Conservation (phyloP, 92 coral and sea anemone genomes). For the Palythoa heliodiscus region DNA sequence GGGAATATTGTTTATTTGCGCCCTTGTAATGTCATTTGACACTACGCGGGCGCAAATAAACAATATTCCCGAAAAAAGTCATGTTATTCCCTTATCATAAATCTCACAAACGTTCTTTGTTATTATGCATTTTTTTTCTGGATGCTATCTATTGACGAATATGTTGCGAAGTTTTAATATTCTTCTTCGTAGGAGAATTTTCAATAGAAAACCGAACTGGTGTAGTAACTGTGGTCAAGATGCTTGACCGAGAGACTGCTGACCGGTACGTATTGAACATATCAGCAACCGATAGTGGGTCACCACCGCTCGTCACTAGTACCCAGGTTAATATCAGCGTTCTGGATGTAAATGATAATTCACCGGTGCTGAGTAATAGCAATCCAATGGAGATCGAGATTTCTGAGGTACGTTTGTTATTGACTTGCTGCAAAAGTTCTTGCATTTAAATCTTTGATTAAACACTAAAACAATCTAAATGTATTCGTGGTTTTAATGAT, state of each 20-base stretch:
- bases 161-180: not conserved
- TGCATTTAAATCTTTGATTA: too few species aligned
- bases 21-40: too few species aligned
- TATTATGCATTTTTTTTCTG: too few species aligned
- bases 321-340: conserved; percentile 58
- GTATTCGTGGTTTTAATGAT: too few species aligned
- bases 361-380: conserved; percentile 56
- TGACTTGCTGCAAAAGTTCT: not conserved
- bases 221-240: conserved; percentile 50
- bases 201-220: conserved; percentile 71
- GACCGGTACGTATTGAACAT: conserved; percentile 56
- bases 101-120: too few species aligned
- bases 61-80: too few species aligned
- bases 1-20: too few species aligned
- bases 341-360: conserved; percentile 71
- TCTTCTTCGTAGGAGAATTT: conserved; percentile 53
- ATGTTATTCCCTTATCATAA: too few species aligned
- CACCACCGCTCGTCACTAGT: conserved; percentile 54
- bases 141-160: not conserved
- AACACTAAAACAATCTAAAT: not conserved
- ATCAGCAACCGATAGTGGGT: conserved; percentile 67
- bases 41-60: too few species aligned
- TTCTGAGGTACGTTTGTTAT: conserved; percentile 43
- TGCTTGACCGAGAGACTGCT: conserved; percentile 66
- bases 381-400: conserved; percentile 36